phyloP scores from a whole-genome alignment of 2,113 vertebrate genomes.

The Clarias magur region DNA sequence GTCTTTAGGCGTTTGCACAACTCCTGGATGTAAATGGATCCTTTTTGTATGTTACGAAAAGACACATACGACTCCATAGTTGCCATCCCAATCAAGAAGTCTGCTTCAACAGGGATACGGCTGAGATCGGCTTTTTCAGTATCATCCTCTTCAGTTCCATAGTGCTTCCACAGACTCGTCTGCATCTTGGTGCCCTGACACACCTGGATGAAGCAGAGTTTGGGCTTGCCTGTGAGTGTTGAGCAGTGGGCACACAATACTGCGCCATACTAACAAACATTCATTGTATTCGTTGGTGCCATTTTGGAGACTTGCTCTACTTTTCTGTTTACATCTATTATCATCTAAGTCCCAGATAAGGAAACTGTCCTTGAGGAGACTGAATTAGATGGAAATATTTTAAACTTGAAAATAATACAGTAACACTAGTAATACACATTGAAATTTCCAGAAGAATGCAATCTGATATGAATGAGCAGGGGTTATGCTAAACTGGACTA shows the following conservation, averaged over 20 bases:
- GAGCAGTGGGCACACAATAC: slow-evolving; percentile 54
- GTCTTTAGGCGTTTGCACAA: slow-evolving; percentile 64
- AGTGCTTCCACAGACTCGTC: slow-evolving; percentile 39
- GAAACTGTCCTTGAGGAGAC: background rate
- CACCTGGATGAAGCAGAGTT: slow-evolving; percentile 74
- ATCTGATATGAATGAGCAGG: background rate
- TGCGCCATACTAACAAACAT: background rate
- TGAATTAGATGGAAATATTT: background rate
- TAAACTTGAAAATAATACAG: no score
- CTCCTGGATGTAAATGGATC: slow-evolving; percentile 70
- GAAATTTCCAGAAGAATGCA: background rate
- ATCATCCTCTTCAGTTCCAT: slow-evolving; percentile 6
- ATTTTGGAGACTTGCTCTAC: background rate
- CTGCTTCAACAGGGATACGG: slow-evolving; percentile 56
- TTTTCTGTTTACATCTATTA: background rate
- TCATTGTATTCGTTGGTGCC: no score
- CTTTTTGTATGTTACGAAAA: slow-evolving; percentile 36
- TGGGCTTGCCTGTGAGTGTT: slow-evolving; percentile 71
- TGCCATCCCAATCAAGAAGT: slow-evolving; percentile 70
- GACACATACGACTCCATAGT: slow-evolving; percentile 66
- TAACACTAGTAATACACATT: background rate
- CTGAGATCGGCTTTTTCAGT: background rate
- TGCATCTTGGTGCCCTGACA: slow-evolving; percentile 66
- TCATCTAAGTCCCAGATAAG: no score
- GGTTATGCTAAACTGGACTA: background rate